phyloP scores from a whole-genome alignment of 2,888 invertebrate genomes.

The Papilio demoleus region DNA sequence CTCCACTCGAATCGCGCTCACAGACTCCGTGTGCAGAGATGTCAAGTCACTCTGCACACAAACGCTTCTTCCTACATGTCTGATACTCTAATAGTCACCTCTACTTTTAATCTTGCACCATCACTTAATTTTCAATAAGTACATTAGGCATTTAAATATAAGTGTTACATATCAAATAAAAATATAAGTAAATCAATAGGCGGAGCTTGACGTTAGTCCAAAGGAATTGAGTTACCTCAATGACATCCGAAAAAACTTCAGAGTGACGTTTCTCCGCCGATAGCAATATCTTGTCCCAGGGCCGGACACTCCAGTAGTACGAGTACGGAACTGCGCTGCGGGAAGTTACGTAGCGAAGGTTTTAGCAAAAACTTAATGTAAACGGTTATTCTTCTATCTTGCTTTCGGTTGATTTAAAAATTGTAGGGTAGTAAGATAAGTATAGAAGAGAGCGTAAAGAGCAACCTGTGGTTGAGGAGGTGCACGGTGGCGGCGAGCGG shows the following conservation, averaged over 20 bases:
- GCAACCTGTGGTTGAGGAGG: constrained; percentile 66
- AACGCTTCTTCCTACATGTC: neutral
- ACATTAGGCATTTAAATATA: too few species aligned
- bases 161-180: too few species aligned
- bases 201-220: too few species aligned
- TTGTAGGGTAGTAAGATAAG: too few species aligned
- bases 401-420: too few species aligned
- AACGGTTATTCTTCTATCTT: too few species aligned
- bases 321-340: constrained; percentile 62
- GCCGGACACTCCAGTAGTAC: constrained; percentile 66
- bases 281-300: constrained; percentile 55
- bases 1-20: constrained; percentile 48
- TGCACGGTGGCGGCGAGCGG: constrained; percentile 56
- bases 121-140: too few species aligned
- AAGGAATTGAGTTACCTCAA: neutral
- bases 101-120: too few species aligned
- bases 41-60: constrained; percentile 28
- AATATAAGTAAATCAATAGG: too few species aligned
- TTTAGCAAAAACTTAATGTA: neutral
- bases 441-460: neutral
- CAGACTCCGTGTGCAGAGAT: constrained; percentile 13
- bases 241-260: neutral
- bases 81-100: neutral
- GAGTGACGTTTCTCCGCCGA: constrained; percentile 1
- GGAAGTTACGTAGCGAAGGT: neutral